Base-by-base conservation (phyloP, 2,888 invertebrate species). In the Harpagoxenus sublaevis region DNA sequence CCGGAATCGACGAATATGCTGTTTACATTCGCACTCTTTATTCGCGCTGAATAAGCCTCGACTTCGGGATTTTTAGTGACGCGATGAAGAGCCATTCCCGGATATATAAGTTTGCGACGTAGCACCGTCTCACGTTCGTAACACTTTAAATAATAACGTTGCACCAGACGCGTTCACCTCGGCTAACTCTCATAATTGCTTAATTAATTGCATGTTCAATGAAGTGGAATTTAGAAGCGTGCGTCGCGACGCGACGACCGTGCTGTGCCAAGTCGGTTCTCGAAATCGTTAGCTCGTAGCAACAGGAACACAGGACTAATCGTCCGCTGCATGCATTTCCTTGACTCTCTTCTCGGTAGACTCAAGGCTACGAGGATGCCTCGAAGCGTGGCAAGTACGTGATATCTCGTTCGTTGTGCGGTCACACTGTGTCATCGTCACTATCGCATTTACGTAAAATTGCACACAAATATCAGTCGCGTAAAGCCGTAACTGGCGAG, bases 171-270 rank as follows among this genome's bases (percentile, higher is more conserved):
- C 70, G 53, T 70, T 71, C 70, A 62, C 62, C 55, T 65, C 28
- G 18, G 23, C 65, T 62, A 62, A 39, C 28, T 62, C 10, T 81
- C 48, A 68, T 83, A 85, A 85, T 75, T 71, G 39, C 28, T 55
- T 57, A 51, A 83, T 77, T 83, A 62, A 83, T 83, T 28, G 28
- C 35, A 48, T 10, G 18, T 71, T 79, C 71, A 60, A 53, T 10
- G 48, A 55, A 6, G n/a, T 39, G 48, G 18, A 79, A 62, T 39
- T 71, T 31, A 42, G 12, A 31, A 23, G 45, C 55, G 51, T 8
- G 55, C 48, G 53, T 23, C n/a, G n/a, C 65, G 23, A 31, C 66
- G 65, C 65, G 18, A 77, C 35, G 48, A 18, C 10, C 23, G 48
- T 28, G 10, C 23, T 28, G 28, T 66, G 75, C 75, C 53, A 83